A percentile compares a stretch with the other conserved stretches of the same genome.
Evolutionary conservation across 2,113 vertebrate species (phyloP).

Genomic region (Upupa epops): DNA sequence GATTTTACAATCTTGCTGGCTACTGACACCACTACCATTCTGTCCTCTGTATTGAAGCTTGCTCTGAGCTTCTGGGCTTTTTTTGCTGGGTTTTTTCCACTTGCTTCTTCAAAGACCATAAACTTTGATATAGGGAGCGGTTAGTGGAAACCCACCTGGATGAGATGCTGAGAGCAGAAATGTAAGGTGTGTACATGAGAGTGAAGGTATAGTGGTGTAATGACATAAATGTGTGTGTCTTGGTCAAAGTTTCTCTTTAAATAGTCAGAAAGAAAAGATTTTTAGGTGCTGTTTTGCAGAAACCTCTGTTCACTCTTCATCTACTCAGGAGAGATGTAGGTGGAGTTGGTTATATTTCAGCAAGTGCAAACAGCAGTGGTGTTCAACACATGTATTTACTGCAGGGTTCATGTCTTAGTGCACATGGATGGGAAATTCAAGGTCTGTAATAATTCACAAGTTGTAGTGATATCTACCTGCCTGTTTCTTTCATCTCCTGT

Average conservation of each 20-base stretch:
- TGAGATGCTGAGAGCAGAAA: neutral
- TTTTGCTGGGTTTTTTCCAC: neutral
- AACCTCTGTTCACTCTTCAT: neutral
- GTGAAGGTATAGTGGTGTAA: neutral
- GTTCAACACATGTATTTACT: neutral
- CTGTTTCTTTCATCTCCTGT: neutral
- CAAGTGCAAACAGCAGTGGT: neutral
- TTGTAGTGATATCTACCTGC: neutral
- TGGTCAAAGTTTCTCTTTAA: neutral
- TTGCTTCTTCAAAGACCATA: neutral
- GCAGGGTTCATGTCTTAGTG: neutral
- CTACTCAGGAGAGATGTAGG: neutral
- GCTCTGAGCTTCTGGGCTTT: neutral
- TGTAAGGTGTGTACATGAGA: neutral
- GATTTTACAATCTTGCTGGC: neutral
- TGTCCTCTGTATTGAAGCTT: neutral
- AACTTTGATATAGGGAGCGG: neutral
- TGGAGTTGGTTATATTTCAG: neutral
- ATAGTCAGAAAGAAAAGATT: neutral
- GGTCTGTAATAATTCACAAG: neutral
- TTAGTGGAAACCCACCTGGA: neutral
- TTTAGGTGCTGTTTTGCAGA: neutral
- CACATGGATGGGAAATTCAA: neutral
- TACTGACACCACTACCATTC: neutral
- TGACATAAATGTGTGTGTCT: neutral